These are phyloP conservation scores for Oncopeltus fasciatus DNA, from an alignment of 1,140 invertebrate species.

Conservation along the genomic window DNA sequence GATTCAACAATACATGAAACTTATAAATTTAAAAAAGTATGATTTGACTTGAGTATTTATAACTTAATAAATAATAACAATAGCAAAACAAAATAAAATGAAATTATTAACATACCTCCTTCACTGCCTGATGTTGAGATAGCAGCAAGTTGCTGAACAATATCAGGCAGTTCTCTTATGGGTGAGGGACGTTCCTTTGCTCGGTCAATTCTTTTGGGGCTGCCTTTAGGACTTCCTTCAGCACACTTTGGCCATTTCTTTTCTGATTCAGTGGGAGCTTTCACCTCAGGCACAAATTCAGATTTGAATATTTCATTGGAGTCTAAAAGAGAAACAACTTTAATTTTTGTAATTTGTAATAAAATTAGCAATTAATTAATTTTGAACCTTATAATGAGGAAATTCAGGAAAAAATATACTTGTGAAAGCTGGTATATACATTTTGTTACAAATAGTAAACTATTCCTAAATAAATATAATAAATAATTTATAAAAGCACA, in stretches of 20 bases:
- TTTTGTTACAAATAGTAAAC: no score
- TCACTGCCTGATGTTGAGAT: slow-evolving; percentile 24
- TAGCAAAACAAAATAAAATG: background rate
- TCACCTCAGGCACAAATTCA: slow-evolving; percentile 9
- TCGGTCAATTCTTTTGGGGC: slow-evolving; percentile 31
- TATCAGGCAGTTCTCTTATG: slow-evolving; percentile 33
- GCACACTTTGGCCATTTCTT: background rate
- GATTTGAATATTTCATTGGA: slow-evolving; percentile 19
- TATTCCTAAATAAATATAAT: no score
- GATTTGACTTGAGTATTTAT: background rate
- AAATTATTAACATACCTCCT: slow-evolving; percentile 14
- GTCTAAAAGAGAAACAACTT: slow-evolving; percentile 18
- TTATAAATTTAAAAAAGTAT: background rate
- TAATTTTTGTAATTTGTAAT: no score
- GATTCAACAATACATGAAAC: background rate
- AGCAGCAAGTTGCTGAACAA: slow-evolving; percentile 22
- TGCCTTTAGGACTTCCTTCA: background rate
- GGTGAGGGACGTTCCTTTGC: slow-evolving; percentile 37
- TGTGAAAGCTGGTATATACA: no score
- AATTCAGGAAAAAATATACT: no score
- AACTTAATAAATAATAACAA: background rate
- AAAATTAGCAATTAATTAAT: no score
- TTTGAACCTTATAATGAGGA: no score
- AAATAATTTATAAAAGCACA: no score
- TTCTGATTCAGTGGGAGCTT: background rate